Conservation (phyloP, 2,113 vertebrate genomes). For the Saccopteryx leptura region DNA sequence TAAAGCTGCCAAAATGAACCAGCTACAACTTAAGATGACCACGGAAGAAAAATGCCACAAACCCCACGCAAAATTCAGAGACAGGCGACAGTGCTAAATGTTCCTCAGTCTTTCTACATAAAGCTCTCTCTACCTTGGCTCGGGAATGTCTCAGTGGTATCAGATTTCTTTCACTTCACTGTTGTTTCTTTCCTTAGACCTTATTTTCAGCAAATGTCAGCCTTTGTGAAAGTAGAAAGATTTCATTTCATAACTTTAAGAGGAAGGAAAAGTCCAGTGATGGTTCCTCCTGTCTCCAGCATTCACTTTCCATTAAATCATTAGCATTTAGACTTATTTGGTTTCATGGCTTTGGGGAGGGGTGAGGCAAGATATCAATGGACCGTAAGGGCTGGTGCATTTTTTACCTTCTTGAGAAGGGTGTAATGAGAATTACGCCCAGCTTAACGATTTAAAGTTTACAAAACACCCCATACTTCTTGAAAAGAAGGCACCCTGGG, state of each 20-base stretch:
- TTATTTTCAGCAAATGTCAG: background rate
- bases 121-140: background rate
- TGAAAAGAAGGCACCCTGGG: background rate
- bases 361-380: background rate
- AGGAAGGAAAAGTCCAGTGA: background rate
- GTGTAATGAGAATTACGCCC: background rate
- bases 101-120: background rate
- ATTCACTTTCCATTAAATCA: background rate
- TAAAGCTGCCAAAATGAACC: background rate
- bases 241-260: background rate
- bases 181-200: background rate
- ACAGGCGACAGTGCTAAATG: background rate
- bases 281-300: background rate
- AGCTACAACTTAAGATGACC: background rate
- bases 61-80: background rate
- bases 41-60: background rate
- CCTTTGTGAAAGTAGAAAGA: background rate
- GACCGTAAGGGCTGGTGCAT: background rate
- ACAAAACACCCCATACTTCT: background rate
- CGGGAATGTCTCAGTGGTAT: background rate
- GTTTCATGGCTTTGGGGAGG: slow-evolving; percentile 31
- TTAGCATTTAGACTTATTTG: background rate
- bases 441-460: slow-evolving; percentile 57
- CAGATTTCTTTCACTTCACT: background rate
- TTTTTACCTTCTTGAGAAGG: slow-evolving; percentile 25